Evolutionary conservation across 35 echinoderm and acorn worm species (phyloP).

Genomic region (Ptychodera flava): DNA sequence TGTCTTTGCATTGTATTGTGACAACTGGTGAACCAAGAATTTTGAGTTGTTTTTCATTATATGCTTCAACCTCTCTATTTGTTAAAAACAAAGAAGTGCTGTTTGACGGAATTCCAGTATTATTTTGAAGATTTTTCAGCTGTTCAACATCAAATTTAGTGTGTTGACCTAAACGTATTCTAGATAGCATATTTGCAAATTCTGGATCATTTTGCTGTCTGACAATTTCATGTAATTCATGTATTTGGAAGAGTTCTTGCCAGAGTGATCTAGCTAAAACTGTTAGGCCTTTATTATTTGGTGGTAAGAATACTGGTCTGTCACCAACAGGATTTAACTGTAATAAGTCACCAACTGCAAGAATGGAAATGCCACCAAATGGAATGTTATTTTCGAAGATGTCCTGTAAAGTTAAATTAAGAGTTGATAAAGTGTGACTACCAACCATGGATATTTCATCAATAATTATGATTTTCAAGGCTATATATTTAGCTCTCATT

Average conservation of each 20-base stretch:
- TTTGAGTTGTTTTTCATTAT: background rate
- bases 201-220: conserved; percentile 36
- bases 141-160: background rate
- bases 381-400: conserved; percentile 5
- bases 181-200: conserved; percentile 26
- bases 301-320: background rate
- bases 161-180: conserved; percentile 11
- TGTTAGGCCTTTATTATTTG: background rate
- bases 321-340: background rate
- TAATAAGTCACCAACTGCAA: background rate
- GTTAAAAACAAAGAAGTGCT: background rate
- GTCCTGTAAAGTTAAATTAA: conserved; percentile 24
- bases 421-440: background rate
- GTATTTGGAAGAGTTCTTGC: background rate
- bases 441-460: conserved; percentile 35
- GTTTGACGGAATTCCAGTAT: background rate
- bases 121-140: background rate
- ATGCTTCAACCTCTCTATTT: background rate
- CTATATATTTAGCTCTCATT: background rate
- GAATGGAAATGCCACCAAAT: background rate
- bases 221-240: conserved; percentile 18
- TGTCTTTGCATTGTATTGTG: background rate
- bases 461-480: background rate
- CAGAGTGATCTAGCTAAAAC: background rate
- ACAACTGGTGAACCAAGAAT: background rate